phyloP scores from a whole-genome alignment of 2,113 vertebrate genomes.

The Pagrus major region DNA sequence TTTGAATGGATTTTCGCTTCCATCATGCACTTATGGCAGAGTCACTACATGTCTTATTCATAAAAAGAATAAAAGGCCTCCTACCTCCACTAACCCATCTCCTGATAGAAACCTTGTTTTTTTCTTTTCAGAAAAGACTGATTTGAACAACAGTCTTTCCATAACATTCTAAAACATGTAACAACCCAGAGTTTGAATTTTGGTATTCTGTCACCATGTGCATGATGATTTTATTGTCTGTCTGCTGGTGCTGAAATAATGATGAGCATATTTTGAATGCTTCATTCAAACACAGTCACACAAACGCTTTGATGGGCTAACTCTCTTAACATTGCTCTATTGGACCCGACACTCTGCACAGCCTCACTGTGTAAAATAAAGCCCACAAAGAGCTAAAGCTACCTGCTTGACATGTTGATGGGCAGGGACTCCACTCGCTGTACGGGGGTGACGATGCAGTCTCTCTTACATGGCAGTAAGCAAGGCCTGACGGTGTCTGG shows the following conservation, averaged over 20 bases:
- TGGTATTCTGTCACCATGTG: not conserved
- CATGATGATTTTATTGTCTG: not conserved
- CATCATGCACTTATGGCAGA: too few species aligned
- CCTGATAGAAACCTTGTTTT: not conserved
- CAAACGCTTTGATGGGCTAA: not conserved
- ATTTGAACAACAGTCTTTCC: not conserved
- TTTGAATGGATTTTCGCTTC: too few species aligned
- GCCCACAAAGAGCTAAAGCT: slow-evolving; percentile 21
- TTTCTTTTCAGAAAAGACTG: not conserved
- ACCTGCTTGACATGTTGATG: slow-evolving; percentile 92
- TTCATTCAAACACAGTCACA: not conserved
- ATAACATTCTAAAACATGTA: slow-evolving; percentile 1
- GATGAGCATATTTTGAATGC: not conserved
- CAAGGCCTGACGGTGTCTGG: slow-evolving; percentile 96
- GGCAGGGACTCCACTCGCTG: slow-evolving; percentile 93
- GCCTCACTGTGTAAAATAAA: not conserved
- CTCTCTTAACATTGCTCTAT: not conserved
- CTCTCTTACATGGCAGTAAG: slow-evolving; percentile 94
- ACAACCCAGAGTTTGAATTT: slow-evolving; percentile 5
- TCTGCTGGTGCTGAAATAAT: slow-evolving; percentile 19
- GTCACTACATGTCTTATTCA: too few species aligned
- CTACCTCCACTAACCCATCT: not conserved
- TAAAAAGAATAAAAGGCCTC: not conserved
- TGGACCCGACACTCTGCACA: not conserved
- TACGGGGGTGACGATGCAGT: slow-evolving; percentile 93